Percentiles rank a stretch among this genome's conserved stretches.
These are phyloP conservation scores for Gracilinanus agilis DNA, from an alignment of 2,113 vertebrate genomes.

Conservation along the genomic window DNA sequence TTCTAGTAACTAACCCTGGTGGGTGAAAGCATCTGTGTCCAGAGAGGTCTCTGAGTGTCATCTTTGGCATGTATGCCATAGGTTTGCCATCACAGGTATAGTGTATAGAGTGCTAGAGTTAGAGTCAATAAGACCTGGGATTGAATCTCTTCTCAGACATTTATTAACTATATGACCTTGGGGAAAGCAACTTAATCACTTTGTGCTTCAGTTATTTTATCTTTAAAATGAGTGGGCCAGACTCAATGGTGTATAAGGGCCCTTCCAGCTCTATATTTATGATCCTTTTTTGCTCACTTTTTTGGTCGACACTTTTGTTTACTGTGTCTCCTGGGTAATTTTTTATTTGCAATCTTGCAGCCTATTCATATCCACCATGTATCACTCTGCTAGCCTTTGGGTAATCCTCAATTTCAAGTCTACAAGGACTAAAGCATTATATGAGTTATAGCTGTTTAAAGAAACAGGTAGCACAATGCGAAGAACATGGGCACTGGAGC, in stretches of 20 bases:
- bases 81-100: too few species aligned
- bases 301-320: background rate
- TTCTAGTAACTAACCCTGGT: too few species aligned
- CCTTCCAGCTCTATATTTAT: background rate
- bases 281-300: background rate
- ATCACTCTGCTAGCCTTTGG: background rate
- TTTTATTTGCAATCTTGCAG: background rate
- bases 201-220: background rate
- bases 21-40: too few species aligned
- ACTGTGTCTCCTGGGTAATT: background rate
- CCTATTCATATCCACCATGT: background rate
- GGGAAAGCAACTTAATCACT: background rate
- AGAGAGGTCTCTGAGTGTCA: too few species aligned
- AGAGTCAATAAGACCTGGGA: background rate
- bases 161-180: background rate
- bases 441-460: background rate
- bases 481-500: background rate
- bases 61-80: too few species aligned
- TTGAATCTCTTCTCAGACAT: background rate
- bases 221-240: background rate
- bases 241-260: background rate
- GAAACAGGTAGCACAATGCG: background rate
- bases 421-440: background rate
- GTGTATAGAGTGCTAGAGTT: background rate
- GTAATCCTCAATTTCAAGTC: background rate